phyloP scores from a whole-genome alignment of 2,888 invertebrate genomes.

The Anagyrus pseudococci region DNA sequence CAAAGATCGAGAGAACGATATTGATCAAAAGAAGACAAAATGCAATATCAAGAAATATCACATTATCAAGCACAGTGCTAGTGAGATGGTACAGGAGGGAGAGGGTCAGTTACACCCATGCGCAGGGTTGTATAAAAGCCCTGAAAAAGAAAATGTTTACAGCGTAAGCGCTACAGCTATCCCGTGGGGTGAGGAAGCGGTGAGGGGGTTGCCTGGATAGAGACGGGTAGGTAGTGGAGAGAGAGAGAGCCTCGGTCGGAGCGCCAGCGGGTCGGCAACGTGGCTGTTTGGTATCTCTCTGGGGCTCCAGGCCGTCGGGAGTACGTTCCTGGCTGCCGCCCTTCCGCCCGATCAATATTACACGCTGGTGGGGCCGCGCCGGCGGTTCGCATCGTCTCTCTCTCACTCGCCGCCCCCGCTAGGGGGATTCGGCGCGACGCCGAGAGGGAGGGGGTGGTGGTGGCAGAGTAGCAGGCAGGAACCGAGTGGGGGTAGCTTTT shows the following conservation, averaged over 20 bases:
- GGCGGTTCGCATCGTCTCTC: constrained; percentile 36
- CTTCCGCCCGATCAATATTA: constrained; percentile 62
- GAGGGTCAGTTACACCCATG: too few relatives aligned
- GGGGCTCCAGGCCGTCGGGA: not conserved
- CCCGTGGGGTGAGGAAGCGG: too few relatives aligned
- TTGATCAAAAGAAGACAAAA: too few relatives aligned
- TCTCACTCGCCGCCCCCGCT: not conserved
- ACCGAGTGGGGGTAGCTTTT: constrained; percentile 41
- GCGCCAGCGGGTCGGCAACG: not conserved
- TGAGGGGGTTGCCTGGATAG: not conserved
- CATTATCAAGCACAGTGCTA: too few relatives aligned
- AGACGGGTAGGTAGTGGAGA: not conserved
- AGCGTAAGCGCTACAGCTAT: too few relatives aligned
- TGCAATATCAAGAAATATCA: too few relatives aligned
- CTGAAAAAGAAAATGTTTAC: too few relatives aligned
- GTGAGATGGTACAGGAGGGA: too few relatives aligned
- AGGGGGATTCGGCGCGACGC: not conserved
- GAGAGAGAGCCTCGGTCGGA: not conserved
- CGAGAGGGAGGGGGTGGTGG: not conserved
- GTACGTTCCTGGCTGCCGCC: constrained; percentile 49
- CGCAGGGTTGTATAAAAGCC: too few relatives aligned
- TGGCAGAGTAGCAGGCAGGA: constrained; percentile 39
- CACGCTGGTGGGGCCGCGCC: constrained; percentile 57
- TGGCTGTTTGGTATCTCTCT: too few relatives aligned
- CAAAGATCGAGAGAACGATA: too few relatives aligned